Conservation (phyloP, 2,888 invertebrate genomes). For the Stenodema calcarata region DNA sequence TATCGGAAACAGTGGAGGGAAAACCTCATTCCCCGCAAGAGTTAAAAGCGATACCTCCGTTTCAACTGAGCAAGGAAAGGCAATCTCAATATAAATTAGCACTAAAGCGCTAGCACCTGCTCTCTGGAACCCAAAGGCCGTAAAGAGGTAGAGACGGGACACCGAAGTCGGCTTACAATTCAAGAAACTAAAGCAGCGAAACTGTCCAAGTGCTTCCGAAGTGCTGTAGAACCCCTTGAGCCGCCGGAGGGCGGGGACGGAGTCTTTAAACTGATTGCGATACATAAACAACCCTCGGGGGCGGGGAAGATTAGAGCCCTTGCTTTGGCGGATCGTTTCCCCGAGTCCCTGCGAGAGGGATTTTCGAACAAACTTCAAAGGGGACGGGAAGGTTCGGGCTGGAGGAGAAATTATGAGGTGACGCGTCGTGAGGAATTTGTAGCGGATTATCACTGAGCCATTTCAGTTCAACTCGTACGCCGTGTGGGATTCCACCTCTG, state of each 20-base stretch:
- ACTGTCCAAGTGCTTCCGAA: background rate
- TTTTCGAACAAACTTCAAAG: background rate
- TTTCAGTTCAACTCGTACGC: background rate
- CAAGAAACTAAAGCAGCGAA: conserved; percentile 2
- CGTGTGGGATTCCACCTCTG: background rate
- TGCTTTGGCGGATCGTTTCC: background rate
- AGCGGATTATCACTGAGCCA: background rate
- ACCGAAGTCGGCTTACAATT: background rate
- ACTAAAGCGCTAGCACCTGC: background rate
- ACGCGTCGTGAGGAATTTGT: background rate
- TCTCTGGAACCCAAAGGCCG: background rate
- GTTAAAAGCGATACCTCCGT: background rate
- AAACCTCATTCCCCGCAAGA: background rate
- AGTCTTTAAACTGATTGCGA: conserved; percentile 1
- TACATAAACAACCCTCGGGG: background rate
- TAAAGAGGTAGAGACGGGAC: background rate
- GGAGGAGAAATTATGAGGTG: background rate
- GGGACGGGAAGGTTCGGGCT: background rate
- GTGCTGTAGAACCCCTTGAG: background rate
- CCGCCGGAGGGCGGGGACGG: background rate
- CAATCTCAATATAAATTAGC: conserved; percentile 2
- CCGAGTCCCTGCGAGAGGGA: background rate
- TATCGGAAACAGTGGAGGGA: background rate
- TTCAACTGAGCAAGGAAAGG: background rate
- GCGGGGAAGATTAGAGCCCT: background rate